Base-by-base conservation (phyloP, 2,113 vertebrate species). In the Datnioides undecimradiatus region DNA sequence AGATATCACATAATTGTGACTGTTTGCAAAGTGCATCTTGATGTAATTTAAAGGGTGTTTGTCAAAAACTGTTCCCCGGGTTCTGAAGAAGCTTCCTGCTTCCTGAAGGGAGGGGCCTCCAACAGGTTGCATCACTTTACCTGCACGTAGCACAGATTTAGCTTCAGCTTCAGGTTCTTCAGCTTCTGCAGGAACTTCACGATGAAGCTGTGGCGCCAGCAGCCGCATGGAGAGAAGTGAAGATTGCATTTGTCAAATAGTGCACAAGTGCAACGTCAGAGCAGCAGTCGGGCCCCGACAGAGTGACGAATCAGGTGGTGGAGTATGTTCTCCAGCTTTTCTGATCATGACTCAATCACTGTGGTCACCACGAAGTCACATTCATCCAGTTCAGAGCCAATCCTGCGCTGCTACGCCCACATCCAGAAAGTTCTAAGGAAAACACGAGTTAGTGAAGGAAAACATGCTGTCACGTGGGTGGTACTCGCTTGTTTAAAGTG, bases 401-500 rank as follows among this genome's bases (percentile, higher is more conserved):
- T 77, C 40, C 34, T 63, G 52, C 8, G 2, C 29, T 6, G 11
- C 73, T 65, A 13, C 85, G 67, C 66, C 38, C 38, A 38, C 27
- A 73, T 51, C 43, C 51, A 68, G 9, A 78, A 66, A 74, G 46
- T 78, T 63, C 10, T 29, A 34, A 77, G 13, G 31, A 55, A 72
- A 78, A 70, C 52, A 49, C 65, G 17, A 76, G 34, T 74, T 60
- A 73, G 62, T 41, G 9, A 76, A 67, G 54, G 60, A 75, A 84
- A 82, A 80, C 77, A 73, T 66, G 72, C 36, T 81, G 79, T 88
- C 74, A 78, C 51, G 62, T 88, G 81, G 85, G 87, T 89, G 82
- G 87, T 68, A 75, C 82, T 76, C 64, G 66, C 66, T 80, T 79
- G 45, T 80, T 85, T 76, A 77, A 88, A 83, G 62, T 79, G 71